These are phyloP conservation scores for Paracanthobrama guichenoti DNA, from an alignment of 2,113 vertebrate genomes.

Conservation along the genomic window DNA sequence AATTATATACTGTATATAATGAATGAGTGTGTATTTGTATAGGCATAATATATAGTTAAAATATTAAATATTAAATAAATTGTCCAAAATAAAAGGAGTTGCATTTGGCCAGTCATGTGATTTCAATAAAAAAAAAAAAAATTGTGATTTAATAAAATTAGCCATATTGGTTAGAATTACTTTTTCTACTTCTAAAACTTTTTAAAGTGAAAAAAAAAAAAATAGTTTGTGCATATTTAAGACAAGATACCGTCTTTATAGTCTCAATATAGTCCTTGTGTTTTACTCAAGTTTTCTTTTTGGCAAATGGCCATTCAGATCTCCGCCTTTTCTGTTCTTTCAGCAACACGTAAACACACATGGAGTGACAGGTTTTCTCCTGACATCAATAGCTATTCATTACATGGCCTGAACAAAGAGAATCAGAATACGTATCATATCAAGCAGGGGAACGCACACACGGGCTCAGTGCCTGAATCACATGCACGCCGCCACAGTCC, in stretches of 20 bases:
- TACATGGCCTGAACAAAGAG: slow-evolving; percentile 40
- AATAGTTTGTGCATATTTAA: neutral
- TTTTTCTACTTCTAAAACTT: neutral
- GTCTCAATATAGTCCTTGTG: neutral
- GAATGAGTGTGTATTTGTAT: too few relatives aligned
- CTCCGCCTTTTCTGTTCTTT: neutral
- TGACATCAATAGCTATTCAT: slow-evolving; percentile 51
- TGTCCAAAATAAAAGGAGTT: too few relatives aligned
- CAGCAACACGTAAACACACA: slow-evolving; percentile 30
- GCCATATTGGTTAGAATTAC: neutral
- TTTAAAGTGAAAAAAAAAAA: neutral
- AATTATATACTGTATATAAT: too few relatives aligned
- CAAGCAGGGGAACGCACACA: slow-evolving; percentile 2
- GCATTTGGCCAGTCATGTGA: neutral
- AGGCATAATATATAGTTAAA: too few relatives aligned
- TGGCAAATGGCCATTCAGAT: neutral
- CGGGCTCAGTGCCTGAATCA: neutral
- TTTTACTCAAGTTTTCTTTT: neutral
- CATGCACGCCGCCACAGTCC: slow-evolving; percentile 42
- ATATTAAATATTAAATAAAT: neutral
- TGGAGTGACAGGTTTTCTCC: slow-evolving; percentile 22
- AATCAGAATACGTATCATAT: slow-evolving; percentile 28
- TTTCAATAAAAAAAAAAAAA: neutral
- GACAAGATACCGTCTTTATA: neutral
- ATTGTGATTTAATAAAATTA: neutral